Evolutionary conservation across 2,888 invertebrate genomes (phyloP).

Genomic region (Epistrophe grossulariae): DNA sequence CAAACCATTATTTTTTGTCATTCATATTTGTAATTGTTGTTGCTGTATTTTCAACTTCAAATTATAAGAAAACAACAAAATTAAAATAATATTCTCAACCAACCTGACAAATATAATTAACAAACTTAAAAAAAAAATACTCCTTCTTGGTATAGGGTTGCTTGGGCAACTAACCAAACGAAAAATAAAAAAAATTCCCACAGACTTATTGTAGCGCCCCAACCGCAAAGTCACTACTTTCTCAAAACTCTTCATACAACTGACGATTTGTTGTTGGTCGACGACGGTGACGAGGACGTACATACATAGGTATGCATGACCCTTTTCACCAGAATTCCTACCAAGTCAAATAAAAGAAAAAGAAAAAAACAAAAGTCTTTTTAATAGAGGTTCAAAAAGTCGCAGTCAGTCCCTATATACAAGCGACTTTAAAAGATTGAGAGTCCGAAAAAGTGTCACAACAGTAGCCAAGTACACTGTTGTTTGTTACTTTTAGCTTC

Average conservation of each 20-base stretch:
- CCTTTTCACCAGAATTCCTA: slow-evolving; percentile 68
- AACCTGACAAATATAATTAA: slow-evolving; percentile 58
- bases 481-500: slow-evolving; percentile 44
- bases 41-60: neutral
- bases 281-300: neutral
- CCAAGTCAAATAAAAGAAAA: neutral
- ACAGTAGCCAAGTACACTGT: slow-evolving; percentile 70
- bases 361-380: slow-evolving; percentile 31
- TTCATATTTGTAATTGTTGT: slow-evolving; percentile 30
- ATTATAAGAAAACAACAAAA: slow-evolving; percentile 4
- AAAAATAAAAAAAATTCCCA: slow-evolving; percentile 64
- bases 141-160: slow-evolving; percentile 39
- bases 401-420: slow-evolving; percentile 44
- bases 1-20: slow-evolving; percentile 25
- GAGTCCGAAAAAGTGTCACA: slow-evolving; percentile 69
- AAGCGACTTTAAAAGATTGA: neutral
- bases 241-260: slow-evolving; percentile 32
- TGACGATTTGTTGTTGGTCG: neutral
- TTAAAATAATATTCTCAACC: slow-evolving; percentile 27
- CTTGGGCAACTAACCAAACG: slow-evolving; percentile 23
- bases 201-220: slow-evolving; percentile 54
- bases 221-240: slow-evolving; percentile 51
- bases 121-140: slow-evolving; percentile 34
- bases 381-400: slow-evolving; percentile 75
- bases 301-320: slow-evolving; percentile 40